phyloP scores from a whole-genome alignment of 2,797 vertebrate genomes.

The Australoheros facetus region DNA sequence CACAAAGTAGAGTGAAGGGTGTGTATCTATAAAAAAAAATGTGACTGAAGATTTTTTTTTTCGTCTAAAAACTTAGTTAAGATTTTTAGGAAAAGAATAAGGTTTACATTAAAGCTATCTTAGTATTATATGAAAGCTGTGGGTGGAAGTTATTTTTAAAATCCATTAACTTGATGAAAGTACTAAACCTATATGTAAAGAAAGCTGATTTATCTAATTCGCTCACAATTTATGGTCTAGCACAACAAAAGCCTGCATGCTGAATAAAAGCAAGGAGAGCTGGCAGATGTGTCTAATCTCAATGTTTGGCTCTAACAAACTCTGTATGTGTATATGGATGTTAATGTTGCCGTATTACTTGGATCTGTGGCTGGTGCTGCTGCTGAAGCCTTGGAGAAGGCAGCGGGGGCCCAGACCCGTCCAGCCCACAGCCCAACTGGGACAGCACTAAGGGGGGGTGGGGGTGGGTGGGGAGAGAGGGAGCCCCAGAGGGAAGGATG shows the following conservation, averaged over 20 bases:
- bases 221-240: constrained; percentile 1
- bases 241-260: constrained; percentile 23
- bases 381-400: constrained; percentile 96
- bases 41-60: not conserved
- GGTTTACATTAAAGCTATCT: not conserved
- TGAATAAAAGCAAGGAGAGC: constrained; percentile 26
- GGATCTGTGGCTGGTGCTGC: constrained; percentile 95
- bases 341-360: constrained; percentile 97
- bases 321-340: constrained; percentile 73
- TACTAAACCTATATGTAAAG: not conserved
- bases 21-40: constrained; percentile 35
- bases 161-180: not conserved
- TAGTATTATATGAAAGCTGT: not conserved
- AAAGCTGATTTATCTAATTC: not conserved
- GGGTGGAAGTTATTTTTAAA: not conserved
- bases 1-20: constrained; percentile 55
- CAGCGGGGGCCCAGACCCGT: constrained; percentile 93
- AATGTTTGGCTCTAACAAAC: constrained; percentile 21
- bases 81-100: not conserved
- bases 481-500: constrained; percentile 59
- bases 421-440: constrained; percentile 97
- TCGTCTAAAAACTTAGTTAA: not conserved
- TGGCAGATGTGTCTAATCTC: constrained; percentile 33
- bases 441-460: constrained; percentile 89
- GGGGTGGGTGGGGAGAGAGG: constrained; percentile 65